Evolutionary conservation across 2,888 invertebrate genomes (phyloP).

Genomic region (Bellardia pandia): DNA sequence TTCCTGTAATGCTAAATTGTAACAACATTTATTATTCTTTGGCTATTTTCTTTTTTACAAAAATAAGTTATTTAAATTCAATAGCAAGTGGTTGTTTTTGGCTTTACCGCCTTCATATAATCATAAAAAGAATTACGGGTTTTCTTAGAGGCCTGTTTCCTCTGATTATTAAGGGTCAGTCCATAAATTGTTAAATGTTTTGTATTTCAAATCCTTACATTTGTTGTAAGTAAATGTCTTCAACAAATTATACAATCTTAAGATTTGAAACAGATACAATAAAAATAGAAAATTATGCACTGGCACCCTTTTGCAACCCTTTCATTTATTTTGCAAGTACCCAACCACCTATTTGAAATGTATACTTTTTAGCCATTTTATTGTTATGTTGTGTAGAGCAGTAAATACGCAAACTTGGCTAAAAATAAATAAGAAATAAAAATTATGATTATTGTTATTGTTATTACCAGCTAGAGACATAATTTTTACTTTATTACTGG

Average conservation of each 20-base stretch:
- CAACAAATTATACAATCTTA: slow-evolving; percentile 4
- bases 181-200: slow-evolving; percentile 17
- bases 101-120: neutral
- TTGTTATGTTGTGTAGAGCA: neutral
- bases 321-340: neutral
- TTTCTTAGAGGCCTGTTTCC: neutral
- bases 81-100: neutral
- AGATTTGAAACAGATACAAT: slow-evolving; percentile 24
- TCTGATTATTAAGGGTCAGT: neutral
- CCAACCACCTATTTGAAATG: neutral
- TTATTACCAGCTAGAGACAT: slow-evolving; percentile 32
- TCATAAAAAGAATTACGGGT: neutral
- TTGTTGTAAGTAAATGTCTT: neutral
- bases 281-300: neutral
- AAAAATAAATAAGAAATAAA: slow-evolving; percentile 35
- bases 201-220: neutral
- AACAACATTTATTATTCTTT: no score
- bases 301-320: slow-evolving; percentile 1
- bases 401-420: no score
- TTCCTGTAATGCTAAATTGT: no score
- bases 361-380: neutral
- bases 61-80: no score
- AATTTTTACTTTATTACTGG: neutral
- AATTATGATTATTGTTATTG: slow-evolving; percentile 63
- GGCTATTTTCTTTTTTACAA: no score